These are phyloP conservation scores for Drosophila pandora DNA, from an alignment of 1,140 invertebrate genomes.

Conservation along the genomic window DNA sequence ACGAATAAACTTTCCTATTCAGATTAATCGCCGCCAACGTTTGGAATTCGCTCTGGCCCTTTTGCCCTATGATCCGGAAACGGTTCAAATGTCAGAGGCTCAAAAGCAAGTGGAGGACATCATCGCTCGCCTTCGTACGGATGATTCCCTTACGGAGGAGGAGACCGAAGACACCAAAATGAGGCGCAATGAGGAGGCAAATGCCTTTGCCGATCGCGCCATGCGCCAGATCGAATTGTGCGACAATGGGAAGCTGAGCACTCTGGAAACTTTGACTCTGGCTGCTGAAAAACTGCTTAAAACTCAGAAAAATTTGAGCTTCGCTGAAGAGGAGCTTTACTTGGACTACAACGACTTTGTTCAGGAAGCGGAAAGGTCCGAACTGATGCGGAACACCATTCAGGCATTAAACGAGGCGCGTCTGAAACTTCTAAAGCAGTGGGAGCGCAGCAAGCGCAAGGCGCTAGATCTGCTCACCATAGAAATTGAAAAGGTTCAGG, in stretches of 20 bases:
- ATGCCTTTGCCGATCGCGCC: conserved; percentile 54
- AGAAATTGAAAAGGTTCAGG: conserved; percentile 66
- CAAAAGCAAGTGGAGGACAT: conserved; percentile 54
- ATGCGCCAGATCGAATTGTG: conserved; percentile 55
- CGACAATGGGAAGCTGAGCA: conserved; percentile 41
- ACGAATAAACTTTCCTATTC: neutral
- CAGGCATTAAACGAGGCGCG: conserved; percentile 49
- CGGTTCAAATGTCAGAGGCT: conserved; percentile 27
- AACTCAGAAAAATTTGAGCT: conserved; percentile 2
- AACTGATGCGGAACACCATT: conserved; percentile 45
- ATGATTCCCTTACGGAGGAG: conserved; percentile 26
- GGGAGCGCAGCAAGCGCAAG: conserved; percentile 61
- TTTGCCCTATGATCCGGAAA: conserved; percentile 49
- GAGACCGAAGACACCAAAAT: conserved; percentile 29
- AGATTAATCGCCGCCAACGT: conserved; percentile 59
- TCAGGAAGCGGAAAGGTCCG: conserved; percentile 27
- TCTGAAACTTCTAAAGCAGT: conserved; percentile 44
- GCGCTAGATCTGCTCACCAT: conserved; percentile 57
- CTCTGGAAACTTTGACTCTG: conserved; percentile 46
- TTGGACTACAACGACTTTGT: conserved; percentile 7
- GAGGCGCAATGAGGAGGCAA: conserved; percentile 22
- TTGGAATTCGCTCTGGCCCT: conserved; percentile 58
- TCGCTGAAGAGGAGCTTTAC: neutral
- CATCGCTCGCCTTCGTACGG: conserved; percentile 40
- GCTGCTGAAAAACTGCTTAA: conserved; percentile 50